A percentile compares a stretch with the other conserved stretches of the same genome.
phyloP scores from a whole-genome alignment of 2,888 invertebrate genomes.

The Drosophila mulleri region DNA sequence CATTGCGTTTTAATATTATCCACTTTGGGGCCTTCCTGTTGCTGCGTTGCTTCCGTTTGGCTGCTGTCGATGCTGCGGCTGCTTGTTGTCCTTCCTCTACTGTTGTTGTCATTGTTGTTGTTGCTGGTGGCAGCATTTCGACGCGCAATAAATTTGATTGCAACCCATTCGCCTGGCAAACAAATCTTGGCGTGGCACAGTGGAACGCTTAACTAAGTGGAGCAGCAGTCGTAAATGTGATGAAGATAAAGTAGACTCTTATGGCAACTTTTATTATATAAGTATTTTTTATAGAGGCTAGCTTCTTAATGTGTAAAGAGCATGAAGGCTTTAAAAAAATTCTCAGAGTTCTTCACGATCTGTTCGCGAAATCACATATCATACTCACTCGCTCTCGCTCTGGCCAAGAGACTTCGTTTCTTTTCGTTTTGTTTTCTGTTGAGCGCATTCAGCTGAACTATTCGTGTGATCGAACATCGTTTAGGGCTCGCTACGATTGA shows the following conservation, averaged over 20 bases:
- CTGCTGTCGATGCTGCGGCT: slow-evolving; percentile 42
- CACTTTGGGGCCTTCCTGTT: slow-evolving; percentile 70
- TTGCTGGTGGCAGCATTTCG: slow-evolving; percentile 49
- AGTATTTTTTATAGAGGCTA: no score
- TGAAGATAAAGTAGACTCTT: background rate
- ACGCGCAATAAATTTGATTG: slow-evolving; percentile 71
- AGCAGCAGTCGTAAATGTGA: background rate
- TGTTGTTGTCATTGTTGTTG: slow-evolving; percentile 7
- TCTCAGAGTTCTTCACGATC: no score
- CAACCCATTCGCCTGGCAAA: slow-evolving; percentile 59
- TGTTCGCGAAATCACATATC: no score
- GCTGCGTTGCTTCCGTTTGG: slow-evolving; percentile 55
- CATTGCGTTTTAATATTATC: slow-evolving; percentile 65
- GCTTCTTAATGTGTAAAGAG: no score
- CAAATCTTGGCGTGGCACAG: slow-evolving; percentile 47
- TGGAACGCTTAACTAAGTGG: background rate
- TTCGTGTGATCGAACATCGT: no score
- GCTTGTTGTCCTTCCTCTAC: slow-evolving; percentile 18
- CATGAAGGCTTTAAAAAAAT: no score
- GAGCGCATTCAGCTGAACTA: no score
- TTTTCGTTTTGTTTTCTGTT: no score
- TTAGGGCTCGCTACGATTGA: no score
- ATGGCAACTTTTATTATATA: background rate
- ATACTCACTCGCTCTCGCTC: no score
- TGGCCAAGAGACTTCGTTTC: no score